Percentiles rank a stretch among this genome's conserved stretches.
These are phyloP conservation scores for Mirounga angustirostris DNA, from an alignment of 2,113 vertebrate genomes.

Conservation along the genomic window DNA sequence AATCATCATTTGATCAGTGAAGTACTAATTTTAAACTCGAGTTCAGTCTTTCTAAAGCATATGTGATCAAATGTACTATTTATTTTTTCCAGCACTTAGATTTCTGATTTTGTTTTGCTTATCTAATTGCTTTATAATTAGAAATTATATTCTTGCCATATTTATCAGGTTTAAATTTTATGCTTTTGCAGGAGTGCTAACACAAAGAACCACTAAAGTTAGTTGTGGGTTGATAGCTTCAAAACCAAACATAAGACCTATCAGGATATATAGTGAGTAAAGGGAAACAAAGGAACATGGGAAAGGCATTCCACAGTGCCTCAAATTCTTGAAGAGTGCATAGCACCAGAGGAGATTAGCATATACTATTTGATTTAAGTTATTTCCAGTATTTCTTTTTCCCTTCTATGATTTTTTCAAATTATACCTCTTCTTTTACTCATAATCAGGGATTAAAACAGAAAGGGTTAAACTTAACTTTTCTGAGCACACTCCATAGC, in stretches of 20 bases:
- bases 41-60: not conserved
- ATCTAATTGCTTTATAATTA: not conserved
- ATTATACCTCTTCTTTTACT: not conserved
- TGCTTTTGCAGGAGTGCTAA: not conserved
- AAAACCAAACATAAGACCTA: conserved; percentile 15
- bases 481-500: not conserved
- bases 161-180: not conserved
- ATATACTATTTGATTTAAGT: not conserved
- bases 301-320: not conserved
- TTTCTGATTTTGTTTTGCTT: not conserved
- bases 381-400: not conserved
- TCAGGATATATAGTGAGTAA: not conserved
- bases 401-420: not conserved
- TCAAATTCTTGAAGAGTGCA: not conserved
- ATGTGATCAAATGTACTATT: not conserved
- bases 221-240: not conserved
- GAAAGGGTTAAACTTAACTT: not conserved
- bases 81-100: not conserved
- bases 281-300: not conserved
- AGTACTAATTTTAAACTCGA: not conserved
- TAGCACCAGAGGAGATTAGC: not conserved
- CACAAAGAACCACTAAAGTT: not conserved
- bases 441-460: not conserved
- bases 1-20: not conserved
- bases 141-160: not conserved